These are phyloP conservation scores for Euborellia annulipes DNA, from an alignment of 1,140 invertebrate species.

Conservation along the genomic window DNA sequence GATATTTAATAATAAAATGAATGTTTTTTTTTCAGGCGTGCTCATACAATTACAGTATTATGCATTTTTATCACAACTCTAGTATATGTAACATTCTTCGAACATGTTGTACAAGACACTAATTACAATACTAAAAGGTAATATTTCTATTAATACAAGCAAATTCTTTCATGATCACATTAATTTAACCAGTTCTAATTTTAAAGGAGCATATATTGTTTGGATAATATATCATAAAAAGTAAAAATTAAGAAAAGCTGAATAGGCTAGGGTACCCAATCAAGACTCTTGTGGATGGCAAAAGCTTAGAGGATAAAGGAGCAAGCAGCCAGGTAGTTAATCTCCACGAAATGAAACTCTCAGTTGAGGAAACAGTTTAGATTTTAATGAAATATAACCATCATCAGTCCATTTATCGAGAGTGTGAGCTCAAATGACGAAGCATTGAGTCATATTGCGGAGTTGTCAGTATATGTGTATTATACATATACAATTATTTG, in stretches of 20 bases:
- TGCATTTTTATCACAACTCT: constrained; percentile 29
- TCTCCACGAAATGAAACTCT: no score
- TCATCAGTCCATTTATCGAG: no score
- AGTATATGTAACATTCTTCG: constrained; percentile 34
- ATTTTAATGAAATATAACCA: no score
- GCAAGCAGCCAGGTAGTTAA: not conserved
- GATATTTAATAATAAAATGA: no score
- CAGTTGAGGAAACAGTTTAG: no score
- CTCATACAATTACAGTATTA: constrained; percentile 34
- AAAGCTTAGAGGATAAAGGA: not conserved
- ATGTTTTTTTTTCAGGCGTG: constrained; percentile 26
- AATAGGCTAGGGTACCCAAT: not conserved
- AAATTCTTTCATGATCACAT: not conserved
- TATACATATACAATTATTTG: no score
- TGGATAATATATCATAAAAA: no score
- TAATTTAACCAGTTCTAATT: not conserved
- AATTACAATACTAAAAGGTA: constrained; percentile 36
- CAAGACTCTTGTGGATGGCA: not conserved
- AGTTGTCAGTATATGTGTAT: no score
- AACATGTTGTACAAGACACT: constrained; percentile 24
- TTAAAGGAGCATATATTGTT: not conserved
- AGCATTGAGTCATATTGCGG: no score
- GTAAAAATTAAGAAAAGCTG: no score
- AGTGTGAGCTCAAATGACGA: no score
- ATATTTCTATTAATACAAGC: not conserved